A percentile compares a stretch with the other conserved stretches of the same genome.
Evolutionary conservation across 2,888 invertebrate genomes (phyloP).

Genomic region (Girardia tigrina): DNA sequence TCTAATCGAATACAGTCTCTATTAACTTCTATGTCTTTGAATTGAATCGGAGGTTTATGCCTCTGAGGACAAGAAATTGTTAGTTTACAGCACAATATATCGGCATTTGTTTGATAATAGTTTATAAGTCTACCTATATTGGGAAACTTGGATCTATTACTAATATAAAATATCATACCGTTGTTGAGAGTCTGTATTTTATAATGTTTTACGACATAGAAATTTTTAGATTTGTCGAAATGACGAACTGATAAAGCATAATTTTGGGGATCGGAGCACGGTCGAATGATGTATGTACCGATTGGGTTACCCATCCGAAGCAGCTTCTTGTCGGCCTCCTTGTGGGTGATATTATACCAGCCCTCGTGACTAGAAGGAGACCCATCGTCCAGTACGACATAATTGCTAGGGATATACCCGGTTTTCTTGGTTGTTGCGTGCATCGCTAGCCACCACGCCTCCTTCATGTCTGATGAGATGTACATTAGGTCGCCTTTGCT

Average conservation of each 20-base stretch:
- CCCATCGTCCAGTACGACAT: conserved; percentile 57
- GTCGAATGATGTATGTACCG: conserved; percentile 36
- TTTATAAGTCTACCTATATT: conserved; percentile 77
- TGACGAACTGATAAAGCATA: conserved; percentile 59
- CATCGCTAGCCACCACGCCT: conserved; percentile 89
- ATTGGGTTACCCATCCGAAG: conserved; percentile 35
- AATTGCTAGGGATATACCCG: conserved; percentile 92
- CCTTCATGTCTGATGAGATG: conserved; percentile 65
- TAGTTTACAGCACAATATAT: conserved; percentile 85
- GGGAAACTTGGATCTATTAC: conserved; percentile 82
- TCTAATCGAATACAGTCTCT: conserved; percentile 72
- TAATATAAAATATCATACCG: conserved; percentile 78
- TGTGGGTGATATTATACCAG: conserved; percentile 35
- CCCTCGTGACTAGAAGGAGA: conserved; percentile 40
- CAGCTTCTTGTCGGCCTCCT: conserved; percentile 36
- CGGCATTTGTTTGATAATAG: conserved; percentile 83
- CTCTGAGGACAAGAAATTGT: conserved; percentile 85
- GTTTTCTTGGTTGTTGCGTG: conserved; percentile 70
- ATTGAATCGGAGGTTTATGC: conserved; percentile 74
- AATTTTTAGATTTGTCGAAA: conserved; percentile 63
- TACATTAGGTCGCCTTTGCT: conserved; percentile 85
- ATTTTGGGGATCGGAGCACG: conserved; percentile 38
- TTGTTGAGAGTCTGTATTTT: conserved; percentile 81
- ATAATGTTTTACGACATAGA: conserved; percentile 79
- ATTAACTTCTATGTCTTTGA: conserved; percentile 96